Percentiles rank a stretch among this genome's conserved stretches.
These are phyloP conservation scores for Bradysia coprophila DNA, from an alignment of 1,140 invertebrate genomes.

Conservation along the genomic window DNA sequence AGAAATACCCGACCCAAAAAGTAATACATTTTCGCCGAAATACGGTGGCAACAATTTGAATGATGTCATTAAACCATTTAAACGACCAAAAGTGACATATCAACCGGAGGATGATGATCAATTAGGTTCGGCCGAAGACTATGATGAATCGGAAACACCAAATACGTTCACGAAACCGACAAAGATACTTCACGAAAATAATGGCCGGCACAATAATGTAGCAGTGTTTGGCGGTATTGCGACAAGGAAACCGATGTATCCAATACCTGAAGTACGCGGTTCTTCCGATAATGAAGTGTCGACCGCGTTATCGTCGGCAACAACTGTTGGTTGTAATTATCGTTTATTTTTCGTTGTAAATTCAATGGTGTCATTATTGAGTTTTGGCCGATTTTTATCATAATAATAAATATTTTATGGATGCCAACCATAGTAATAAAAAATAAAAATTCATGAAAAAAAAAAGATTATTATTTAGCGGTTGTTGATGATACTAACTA, in stretches of 20 bases:
- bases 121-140: conserved; percentile 16
- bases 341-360: neutral
- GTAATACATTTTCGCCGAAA: conserved; percentile 17
- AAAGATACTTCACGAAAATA: neutral
- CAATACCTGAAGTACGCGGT: neutral
- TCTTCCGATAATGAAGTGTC: neutral
- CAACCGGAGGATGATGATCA: conserved; percentile 9
- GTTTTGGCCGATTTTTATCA: too few relatives aligned
- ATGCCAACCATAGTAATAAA: too few relatives aligned
- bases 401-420: too few relatives aligned
- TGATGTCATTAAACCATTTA: conserved; percentile 21
- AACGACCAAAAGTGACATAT: conserved; percentile 24
- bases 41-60: conserved; percentile 19
- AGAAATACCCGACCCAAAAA: conserved; percentile 34
- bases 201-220: neutral
- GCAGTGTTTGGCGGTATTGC: neutral
- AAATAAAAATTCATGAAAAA: too few relatives aligned
- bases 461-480: too few relatives aligned
- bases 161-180: neutral
- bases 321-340: neutral
- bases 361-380: too few relatives aligned
- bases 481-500: too few relatives aligned
- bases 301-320: neutral
- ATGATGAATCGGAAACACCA: conserved; percentile 12
- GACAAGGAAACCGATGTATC: neutral